phyloP scores from a whole-genome alignment of 2,797 vertebrate species.

The Galaxias olidus region DNA sequence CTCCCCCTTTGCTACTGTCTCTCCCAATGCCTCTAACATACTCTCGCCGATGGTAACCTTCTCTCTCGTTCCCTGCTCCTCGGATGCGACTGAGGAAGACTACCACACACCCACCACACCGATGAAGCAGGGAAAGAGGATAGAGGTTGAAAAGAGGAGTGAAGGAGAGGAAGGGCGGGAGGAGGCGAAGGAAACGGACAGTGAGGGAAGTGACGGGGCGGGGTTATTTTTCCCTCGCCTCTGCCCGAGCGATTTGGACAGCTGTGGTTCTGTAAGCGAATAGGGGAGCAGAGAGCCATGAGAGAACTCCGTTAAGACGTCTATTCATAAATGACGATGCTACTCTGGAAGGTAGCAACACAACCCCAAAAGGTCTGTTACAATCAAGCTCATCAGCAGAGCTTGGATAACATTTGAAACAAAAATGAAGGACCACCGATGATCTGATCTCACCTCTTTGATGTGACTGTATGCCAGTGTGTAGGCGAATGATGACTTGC shows the following conservation, averaged over 20 bases:
- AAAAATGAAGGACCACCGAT: too few species aligned
- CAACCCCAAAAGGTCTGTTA: not conserved
- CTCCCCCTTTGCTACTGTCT: slow-evolving; percentile 53
- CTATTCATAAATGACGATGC: slow-evolving; percentile 17
- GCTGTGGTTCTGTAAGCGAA: slow-evolving; percentile 75
- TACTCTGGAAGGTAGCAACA: too few species aligned
- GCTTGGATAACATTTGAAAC: too few species aligned
- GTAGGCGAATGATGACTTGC: too few species aligned
- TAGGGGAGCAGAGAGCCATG: slow-evolving; percentile 54
- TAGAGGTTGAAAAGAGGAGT: slow-evolving; percentile 1
- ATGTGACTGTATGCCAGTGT: too few species aligned
- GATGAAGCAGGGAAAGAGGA: slow-evolving; percentile 6
- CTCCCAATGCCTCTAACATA: slow-evolving; percentile 54
- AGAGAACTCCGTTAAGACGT: too few species aligned
- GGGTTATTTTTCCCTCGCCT: slow-evolving; percentile 58
- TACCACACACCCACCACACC: slow-evolving; percentile 56
- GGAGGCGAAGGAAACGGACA: slow-evolving; percentile 24
- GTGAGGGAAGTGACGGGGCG: slow-evolving; percentile 47
- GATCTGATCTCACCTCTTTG: too few species aligned
- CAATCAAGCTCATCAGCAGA: not conserved
- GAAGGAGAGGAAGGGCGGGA: slow-evolving; percentile 1
- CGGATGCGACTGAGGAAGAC: slow-evolving; percentile 39
- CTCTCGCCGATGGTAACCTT: slow-evolving; percentile 41
- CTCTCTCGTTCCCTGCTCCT: not conserved
- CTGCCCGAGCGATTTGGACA: slow-evolving; percentile 72